Base-by-base conservation (phyloP, 2,888 invertebrate genomes). In the Hydrotaea cyrtoneurina region DNA sequence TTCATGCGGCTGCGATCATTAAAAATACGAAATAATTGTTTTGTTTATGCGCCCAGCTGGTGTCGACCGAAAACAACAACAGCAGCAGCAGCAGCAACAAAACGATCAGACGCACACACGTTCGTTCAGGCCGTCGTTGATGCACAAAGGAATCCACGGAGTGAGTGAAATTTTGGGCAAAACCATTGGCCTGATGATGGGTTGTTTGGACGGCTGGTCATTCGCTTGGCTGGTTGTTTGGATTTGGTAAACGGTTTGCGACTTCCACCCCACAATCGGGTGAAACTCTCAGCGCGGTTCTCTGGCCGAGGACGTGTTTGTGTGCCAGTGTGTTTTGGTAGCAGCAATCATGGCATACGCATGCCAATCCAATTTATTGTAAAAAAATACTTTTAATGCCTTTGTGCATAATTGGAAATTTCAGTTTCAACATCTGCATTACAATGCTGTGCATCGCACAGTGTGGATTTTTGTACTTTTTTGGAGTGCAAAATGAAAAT, bases 351-450 rank as follows among this genome's bases (percentile, higher is more conserved):
- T 55, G 17, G 46, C 26, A 46, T 71, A 80, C 73, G 77, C 80
- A 80, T 69, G 59, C 77, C 77, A 78, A 80, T 71, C 80, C 77
- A 80, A 80, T 83, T 80, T 80, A 69, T 78, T 80, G 39, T 39
- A 71, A 83, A 83, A n/a, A 79, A 73, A 62, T 43, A 50, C 69
- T 50, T 53, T 80, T 78, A 83, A 83, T 78, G 31, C 77, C 69
- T 78, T 80, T 80, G 74, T 80, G 62, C 62, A 80, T 80, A 80
- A 80, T 78, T 83, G 80, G 83, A 55, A 74, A 71, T 69, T 80
- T 74, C 11, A 62, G 72, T 55, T 39, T 46, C 71, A 72, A 75
- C 64, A 76, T 21, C 21, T 79, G 39, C 17, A 75, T 46, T 50
- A 57, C 73, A 73, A 43, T 21, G 69, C 69, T 46, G 15, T 31